Conservation (phyloP, 2,113 vertebrate species). For the Porphyrio hochstetteri region DNA sequence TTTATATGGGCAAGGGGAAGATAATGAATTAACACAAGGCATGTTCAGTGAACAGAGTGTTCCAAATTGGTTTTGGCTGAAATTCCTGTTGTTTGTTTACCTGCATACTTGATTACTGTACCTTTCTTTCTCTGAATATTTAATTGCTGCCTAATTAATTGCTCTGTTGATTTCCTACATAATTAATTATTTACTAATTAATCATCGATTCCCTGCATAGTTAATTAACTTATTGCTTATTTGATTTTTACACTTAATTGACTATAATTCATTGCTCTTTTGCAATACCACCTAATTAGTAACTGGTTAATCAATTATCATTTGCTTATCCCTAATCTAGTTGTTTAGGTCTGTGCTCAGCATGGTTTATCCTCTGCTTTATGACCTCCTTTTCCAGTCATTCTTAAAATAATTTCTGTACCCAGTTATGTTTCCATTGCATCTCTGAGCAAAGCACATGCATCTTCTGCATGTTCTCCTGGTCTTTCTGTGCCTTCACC, state of each 20-base stretch:
- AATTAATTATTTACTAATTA: constrained; percentile 67
- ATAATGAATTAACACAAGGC: background rate
- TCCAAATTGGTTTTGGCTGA: constrained; percentile 22
- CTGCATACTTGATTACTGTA: constrained; percentile 52
- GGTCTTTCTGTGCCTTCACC: background rate
- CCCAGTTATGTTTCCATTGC: background rate
- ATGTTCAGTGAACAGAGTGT: background rate
- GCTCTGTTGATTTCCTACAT: constrained; percentile 46
- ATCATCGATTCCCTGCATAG: constrained; percentile 48
- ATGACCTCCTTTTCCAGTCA: background rate
- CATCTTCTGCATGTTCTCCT: background rate
- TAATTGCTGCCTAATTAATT: constrained; percentile 67
- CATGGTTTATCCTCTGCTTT: background rate
- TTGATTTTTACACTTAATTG: constrained; percentile 64
- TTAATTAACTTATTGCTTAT: constrained; percentile 56
- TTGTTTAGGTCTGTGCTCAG: background rate
- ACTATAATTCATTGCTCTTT: constrained; percentile 47
- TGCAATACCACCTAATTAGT: constrained; percentile 37
- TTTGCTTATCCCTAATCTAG: background rate
- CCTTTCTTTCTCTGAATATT: constrained; percentile 49
- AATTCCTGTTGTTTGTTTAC: constrained; percentile 37
- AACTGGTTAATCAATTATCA: constrained; percentile 35
- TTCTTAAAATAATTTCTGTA: background rate
- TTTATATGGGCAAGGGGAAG: background rate
- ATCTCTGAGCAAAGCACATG: background rate